Evolutionary conservation across 2,888 invertebrate genomes (phyloP).

Genomic region (Kuschelorhynchus macadamiae): DNA sequence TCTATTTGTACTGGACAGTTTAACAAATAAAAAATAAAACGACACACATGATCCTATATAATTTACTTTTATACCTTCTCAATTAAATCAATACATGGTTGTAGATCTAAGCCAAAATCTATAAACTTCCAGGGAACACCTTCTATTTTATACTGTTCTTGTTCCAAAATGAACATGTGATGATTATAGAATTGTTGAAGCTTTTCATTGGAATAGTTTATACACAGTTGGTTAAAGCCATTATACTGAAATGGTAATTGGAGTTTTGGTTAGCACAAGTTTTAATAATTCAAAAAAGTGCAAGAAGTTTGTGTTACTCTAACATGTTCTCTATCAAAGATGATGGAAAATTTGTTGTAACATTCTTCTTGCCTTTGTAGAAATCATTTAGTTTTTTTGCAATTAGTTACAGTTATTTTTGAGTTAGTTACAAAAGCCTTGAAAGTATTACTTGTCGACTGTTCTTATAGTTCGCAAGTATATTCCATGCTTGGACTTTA

Average conservation of each 20-base stretch:
- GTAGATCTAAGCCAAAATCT: slow-evolving; percentile 96
- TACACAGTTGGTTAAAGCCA: slow-evolving; percentile 95
- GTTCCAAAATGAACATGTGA: slow-evolving; percentile 96
- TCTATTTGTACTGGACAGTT: no score
- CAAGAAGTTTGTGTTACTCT: neutral
- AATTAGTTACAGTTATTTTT: slow-evolving; percentile 3
- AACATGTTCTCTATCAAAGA: neutral
- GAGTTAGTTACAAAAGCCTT: slow-evolving; percentile 18
- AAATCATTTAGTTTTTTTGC: no score
- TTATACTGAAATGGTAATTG: slow-evolving; percentile 78
- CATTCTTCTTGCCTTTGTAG: neutral
- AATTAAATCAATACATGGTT: slow-evolving; percentile 90
- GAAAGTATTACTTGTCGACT: neutral
- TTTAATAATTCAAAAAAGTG: neutral
- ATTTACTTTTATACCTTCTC: slow-evolving; percentile 93
- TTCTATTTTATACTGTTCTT: slow-evolving; percentile 95
- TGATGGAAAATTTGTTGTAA: neutral
- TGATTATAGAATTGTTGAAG: slow-evolving; percentile 97
- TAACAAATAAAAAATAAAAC: no score
- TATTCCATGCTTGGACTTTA: no score
- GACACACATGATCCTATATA: no score
- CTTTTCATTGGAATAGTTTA: slow-evolving; percentile 97
- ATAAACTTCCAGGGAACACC: slow-evolving; percentile 94
- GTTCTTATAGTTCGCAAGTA: no score
- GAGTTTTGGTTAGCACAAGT: slow-evolving; percentile 49